Evolutionary conservation across 2,113 vertebrate species (phyloP), one percentile per base, ranked within the genome.

Genomic region (Nesospiza acunhae): DNA sequence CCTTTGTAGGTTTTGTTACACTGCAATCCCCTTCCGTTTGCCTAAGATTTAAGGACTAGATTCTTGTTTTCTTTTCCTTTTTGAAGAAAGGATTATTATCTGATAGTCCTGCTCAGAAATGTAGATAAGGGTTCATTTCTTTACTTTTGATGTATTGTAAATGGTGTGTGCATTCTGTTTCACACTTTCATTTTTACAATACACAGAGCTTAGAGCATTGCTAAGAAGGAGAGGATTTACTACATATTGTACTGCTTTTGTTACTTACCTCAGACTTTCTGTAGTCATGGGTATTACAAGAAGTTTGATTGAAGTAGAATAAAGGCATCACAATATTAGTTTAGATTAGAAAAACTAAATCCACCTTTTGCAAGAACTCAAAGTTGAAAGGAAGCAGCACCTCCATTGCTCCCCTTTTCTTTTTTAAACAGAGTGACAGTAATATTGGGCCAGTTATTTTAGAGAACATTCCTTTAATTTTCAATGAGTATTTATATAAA

Each of bases 271-370:
- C 21, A 28, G 50, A 74, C 2, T 70, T 83, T 73, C 35, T 68
- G 47, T 66, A 91, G 72, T 68, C 49, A 30, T 77, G 26, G 62
- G 12, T 75, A 94, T 89, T 93, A 79, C 68, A 76, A 72, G 44
- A 87, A 68, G 49, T 84, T 93, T 92, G 72, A 93, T 16, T 91
- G 58, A 95, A 94, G 46, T 41, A 67, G 37, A 79, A 89, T 86
- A 87, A 93, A 94, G 3, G 59, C 55, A 78, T 88, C 33, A 26
- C 39, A 90, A 77, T 84, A 85, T 94, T 79, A 87, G 56, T 87
- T 93, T 84, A 94, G 79, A 94, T 90, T 93, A 84, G 77, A 49
- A 79, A 94, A 94, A 47, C n/a, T 58, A 95, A 96, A 92, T 91
- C 82, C 59, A 84, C 35, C 30, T 88, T 78, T 81, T 79, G 27